Evolutionary conservation across 2,888 invertebrate genomes (phyloP).

Genomic region (Trachelus iudaicus): DNA sequence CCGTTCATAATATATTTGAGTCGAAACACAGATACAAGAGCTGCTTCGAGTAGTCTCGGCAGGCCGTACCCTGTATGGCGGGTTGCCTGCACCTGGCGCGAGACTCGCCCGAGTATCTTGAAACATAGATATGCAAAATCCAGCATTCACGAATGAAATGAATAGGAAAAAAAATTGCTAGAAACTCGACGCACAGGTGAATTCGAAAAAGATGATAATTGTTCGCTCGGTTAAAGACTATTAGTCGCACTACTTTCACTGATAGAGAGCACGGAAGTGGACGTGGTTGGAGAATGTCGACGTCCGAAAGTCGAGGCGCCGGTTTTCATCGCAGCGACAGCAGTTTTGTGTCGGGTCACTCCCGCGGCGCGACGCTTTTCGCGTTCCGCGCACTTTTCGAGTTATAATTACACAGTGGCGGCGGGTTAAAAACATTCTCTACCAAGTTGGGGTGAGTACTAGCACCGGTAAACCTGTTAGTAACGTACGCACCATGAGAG

Average conservation of each 20-base stretch:
- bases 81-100: no score
- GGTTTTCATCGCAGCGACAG: not conserved
- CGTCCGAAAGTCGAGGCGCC: not conserved
- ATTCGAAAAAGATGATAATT: not conserved
- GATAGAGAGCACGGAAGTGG: slow-evolving; percentile 41
- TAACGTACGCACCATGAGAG: not conserved
- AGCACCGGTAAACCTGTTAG: not conserved
- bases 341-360: not conserved
- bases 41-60: no score
- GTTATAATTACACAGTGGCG: not conserved
- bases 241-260: slow-evolving; percentile 43
- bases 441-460: not conserved
- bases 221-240: not conserved
- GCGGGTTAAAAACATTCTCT: not conserved
- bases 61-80: no score
- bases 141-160: not conserved
- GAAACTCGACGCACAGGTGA: not conserved
- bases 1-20: no score
- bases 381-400: not conserved
- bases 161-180: not conserved
- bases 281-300: slow-evolving; percentile 6
- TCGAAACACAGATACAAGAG: no score
- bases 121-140: not conserved
- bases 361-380: not conserved
- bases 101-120: no score